A percentile compares a stretch with the other conserved stretches of the same genome.
Evolutionary conservation across 2,797 vertebrate species (phyloP).

Genomic region (Gallinago nigripennis): DNA sequence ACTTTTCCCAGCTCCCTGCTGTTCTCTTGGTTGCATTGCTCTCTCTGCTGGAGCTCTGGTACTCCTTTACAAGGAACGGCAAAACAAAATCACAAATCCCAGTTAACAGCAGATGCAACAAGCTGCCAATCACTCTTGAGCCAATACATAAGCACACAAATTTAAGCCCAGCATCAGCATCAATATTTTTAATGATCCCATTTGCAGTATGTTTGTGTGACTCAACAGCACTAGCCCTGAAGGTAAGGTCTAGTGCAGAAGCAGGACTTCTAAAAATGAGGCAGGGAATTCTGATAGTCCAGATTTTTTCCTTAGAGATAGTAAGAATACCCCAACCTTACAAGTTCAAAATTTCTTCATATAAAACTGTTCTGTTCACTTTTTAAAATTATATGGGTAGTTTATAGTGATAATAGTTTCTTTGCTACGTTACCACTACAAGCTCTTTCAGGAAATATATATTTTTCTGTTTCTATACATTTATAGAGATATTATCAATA

Average conservation of each 20-base stretch:
- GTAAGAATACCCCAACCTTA: not conserved
- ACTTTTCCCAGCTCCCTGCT: not conserved
- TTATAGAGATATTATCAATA: not conserved
- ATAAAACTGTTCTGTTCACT: not conserved
- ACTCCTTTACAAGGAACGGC: not conserved
- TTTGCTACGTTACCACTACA: not conserved
- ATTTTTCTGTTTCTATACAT: not conserved
- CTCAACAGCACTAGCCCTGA: not conserved
- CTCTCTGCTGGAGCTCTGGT: not conserved
- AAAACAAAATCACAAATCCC: not conserved
- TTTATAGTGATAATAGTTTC: not conserved
- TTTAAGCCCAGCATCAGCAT: not conserved
- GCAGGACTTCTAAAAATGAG: not conserved
- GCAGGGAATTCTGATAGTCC: not conserved
- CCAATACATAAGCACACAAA: not conserved
- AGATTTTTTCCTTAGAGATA: not conserved
- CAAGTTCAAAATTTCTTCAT: not conserved
- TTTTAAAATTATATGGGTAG: not conserved
- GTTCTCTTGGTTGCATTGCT: not conserved
- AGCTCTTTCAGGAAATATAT: not conserved
- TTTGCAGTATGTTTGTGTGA: not conserved
- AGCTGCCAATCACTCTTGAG: not conserved
- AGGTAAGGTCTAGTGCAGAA: not conserved
- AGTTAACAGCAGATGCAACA: not conserved
- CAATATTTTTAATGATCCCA: not conserved